These are phyloP conservation scores for Thymallus thymallus DNA, from an alignment of 2,113 vertebrate genomes.

Conservation along the genomic window DNA sequence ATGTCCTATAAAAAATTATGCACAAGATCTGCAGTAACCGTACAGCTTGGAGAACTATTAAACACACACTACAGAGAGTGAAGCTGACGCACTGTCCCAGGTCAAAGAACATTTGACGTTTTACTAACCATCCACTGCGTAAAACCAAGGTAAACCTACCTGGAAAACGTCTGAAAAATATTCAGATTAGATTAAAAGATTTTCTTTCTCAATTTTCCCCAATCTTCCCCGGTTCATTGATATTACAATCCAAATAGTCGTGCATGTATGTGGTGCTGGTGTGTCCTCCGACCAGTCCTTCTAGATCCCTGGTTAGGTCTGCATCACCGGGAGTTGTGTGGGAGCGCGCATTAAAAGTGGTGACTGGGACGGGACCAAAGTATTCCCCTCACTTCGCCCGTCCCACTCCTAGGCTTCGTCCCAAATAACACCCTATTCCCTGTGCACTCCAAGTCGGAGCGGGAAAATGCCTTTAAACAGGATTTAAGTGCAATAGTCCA, in stretches of 20 bases:
- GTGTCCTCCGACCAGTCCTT: constrained; percentile 18
- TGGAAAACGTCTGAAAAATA: constrained; percentile 30
- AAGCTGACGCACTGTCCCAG: no score
- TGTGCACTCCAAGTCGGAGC: no score
- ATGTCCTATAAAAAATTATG: no score
- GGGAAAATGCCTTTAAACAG: no score
- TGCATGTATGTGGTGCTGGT: neutral
- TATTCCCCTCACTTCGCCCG: constrained; percentile 47
- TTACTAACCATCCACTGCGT: neutral
- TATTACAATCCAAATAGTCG: neutral
- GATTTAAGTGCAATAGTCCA: no score
- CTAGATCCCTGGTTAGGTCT: constrained; percentile 57
- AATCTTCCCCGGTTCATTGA: constrained; percentile 24
- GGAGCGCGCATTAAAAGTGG: constrained; percentile 58
- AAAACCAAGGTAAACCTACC: constrained; percentile 50
- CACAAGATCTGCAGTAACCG: no score
- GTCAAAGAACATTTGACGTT: neutral
- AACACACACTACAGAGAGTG: no score
- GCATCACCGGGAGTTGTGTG: constrained; percentile 37
- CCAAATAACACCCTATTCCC: no score
- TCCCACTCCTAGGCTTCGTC: constrained; percentile 57
- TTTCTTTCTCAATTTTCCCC: neutral
- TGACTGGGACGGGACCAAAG: constrained; percentile 54
- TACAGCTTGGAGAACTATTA: no score
- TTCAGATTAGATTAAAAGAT: constrained; percentile 37